These are phyloP conservation scores for Peromyscus melanophrys DNA, from an alignment of 2,797 vertebrate species.

Conservation along the genomic window DNA sequence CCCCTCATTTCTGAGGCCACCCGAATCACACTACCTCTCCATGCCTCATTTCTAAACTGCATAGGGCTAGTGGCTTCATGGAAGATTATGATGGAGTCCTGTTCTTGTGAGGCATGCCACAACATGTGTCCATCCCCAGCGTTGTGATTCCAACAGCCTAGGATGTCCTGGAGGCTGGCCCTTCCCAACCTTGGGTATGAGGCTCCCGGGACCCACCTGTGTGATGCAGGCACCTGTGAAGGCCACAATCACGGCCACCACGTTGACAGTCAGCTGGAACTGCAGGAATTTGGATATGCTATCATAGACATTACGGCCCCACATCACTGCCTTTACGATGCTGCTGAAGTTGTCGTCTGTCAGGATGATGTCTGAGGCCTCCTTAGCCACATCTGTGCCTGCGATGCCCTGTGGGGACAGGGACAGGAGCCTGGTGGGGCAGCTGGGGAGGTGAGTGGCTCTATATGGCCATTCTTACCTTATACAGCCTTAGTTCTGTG, in stretches of 20 bases:
- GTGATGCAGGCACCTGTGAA: conserved; percentile 99
- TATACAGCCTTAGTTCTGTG: neutral
- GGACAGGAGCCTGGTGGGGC: conserved; percentile 53
- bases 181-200: neutral
- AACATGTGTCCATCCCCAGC: accelerated
- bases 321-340: conserved; percentile 99
- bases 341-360: conserved; percentile 99
- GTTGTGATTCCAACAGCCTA: neutral
- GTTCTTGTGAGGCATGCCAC: neutral
- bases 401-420: conserved; percentile 94
- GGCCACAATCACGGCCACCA: conserved; percentile 98
- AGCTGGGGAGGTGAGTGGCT: neutral
- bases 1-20: neutral
- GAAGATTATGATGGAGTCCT: neutral
- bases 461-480: neutral
- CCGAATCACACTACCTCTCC: too few relatives aligned
- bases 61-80: accelerated
- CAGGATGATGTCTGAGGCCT: conserved; percentile 98
- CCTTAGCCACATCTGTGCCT: conserved; percentile 98
- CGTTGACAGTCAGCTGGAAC: conserved; percentile 98
- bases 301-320: conserved; percentile 98
- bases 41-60: neutral
- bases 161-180: neutral
- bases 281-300: conserved; percentile 99
- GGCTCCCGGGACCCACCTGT: conserved; percentile 91